Evolutionary conservation across 2,797 vertebrate species (phyloP).

Genomic region (Mycteria americana): DNA sequence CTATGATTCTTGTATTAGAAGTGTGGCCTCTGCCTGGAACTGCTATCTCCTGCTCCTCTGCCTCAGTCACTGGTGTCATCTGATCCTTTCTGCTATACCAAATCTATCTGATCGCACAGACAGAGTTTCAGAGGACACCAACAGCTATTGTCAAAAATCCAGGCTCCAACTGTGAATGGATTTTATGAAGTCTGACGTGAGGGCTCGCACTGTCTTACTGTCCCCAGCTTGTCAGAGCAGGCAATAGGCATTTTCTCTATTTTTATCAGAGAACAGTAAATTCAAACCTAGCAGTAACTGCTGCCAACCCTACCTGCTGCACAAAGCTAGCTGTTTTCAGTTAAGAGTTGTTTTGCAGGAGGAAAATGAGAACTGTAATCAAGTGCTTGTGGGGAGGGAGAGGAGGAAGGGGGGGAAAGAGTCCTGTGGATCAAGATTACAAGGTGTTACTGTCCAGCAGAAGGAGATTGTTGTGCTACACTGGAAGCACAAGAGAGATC

Average conservation of each 20-base stretch:
- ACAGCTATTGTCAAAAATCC: background rate
- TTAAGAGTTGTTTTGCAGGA: background rate
- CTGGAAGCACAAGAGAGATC: background rate
- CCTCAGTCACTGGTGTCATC: background rate
- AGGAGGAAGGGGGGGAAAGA: background rate
- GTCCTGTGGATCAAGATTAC: background rate
- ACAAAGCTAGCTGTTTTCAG: background rate
- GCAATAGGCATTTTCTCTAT: background rate
- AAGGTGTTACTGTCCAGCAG: background rate
- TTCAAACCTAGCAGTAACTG: background rate
- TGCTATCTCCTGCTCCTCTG: background rate
- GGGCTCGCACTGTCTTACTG: background rate
- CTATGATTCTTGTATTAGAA: background rate
- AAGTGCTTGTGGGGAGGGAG: background rate
- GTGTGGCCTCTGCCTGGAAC: background rate
- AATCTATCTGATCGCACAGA: background rate
- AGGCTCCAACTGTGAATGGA: background rate
- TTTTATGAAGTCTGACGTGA: background rate
- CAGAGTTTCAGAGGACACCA: background rate
- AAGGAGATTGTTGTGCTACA: background rate
- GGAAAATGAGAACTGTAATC: background rate
- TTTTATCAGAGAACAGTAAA: background rate
- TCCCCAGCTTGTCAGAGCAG: background rate
- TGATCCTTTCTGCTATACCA: background rate
- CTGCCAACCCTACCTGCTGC: background rate